Evolutionary conservation across 2,797 vertebrate genomes (phyloP).

Genomic region (Glossophaga mutica): DNA sequence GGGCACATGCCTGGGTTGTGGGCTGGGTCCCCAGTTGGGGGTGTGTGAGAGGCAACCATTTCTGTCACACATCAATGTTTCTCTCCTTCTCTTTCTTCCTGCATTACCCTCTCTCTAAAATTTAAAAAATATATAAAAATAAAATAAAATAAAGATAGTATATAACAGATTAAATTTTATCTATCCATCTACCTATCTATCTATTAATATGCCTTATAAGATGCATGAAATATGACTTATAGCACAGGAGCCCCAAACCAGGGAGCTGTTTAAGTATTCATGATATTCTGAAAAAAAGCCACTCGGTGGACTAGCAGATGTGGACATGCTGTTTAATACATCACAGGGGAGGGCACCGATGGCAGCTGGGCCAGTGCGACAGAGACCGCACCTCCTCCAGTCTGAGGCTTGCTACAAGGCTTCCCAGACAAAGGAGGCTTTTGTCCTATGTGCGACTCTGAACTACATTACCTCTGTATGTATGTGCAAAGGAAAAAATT

Average conservation of each 20-base stretch:
- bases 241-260: neutral
- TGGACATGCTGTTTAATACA: neutral
- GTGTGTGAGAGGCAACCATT: too few relatives aligned
- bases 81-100: too few relatives aligned
- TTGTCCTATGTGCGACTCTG: neutral
- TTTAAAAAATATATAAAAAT: too few relatives aligned
- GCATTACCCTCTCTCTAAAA: too few relatives aligned
- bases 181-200: neutral
- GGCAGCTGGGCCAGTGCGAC: neutral
- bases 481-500: neutral
- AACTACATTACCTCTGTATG: neutral
- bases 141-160: too few relatives aligned
- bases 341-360: neutral
- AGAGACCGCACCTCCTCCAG: neutral
- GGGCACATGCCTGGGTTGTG: too few relatives aligned
- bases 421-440: neutral
- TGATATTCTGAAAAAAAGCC: neutral
- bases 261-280: neutral
- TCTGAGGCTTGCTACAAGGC: neutral
- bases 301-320: neutral
- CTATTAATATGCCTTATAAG: neutral
- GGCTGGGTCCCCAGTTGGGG: too few relatives aligned
- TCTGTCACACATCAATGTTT: too few relatives aligned
- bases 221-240: neutral
- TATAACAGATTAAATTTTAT: neutral